A percentile compares a stretch with the other conserved stretches of the same genome.
Conservation (phyloP, 1,140 invertebrate species). For the Saccostrea echinata region DNA sequence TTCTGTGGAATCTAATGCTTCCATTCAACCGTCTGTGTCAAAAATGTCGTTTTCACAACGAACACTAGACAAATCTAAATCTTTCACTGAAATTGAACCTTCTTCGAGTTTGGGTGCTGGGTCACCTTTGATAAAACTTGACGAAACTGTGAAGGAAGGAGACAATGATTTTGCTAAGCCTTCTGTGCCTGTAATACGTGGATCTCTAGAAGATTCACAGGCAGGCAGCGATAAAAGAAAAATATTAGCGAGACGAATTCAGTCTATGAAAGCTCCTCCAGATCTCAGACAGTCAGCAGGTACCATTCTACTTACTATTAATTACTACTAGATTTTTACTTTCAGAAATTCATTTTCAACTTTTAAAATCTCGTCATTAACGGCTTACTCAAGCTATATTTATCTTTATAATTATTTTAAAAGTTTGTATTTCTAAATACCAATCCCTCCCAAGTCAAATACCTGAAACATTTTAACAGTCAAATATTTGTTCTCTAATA, state of each 20-base stretch:
- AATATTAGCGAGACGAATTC: constrained; percentile 37
- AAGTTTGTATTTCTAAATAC: constrained; percentile 23
- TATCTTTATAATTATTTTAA: background rate
- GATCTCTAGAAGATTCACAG: background rate
- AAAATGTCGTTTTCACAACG: constrained; percentile 31
- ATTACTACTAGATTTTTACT: too few relatives aligned
- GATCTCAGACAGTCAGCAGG: constrained; percentile 57
- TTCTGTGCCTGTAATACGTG: background rate
- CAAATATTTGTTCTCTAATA: background rate
- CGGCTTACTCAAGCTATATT: background rate
- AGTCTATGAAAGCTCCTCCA: background rate
- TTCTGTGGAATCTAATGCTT: background rate
- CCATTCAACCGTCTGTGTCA: constrained; percentile 15
- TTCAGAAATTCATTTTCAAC: too few relatives aligned
- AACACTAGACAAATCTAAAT: constrained; percentile 33
- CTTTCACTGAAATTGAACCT: background rate
- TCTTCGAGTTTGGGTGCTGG: background rate
- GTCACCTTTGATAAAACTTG: background rate
- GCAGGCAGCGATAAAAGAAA: constrained; percentile 13
- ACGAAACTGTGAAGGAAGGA: background rate
- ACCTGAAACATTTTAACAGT: background rate
- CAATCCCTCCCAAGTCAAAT: background rate
- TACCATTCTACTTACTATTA: background rate
- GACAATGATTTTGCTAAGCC: background rate
- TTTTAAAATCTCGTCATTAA: background rate